Evolutionary conservation across 2,797 vertebrate species (phyloP).

Genomic region (Hyperoplus immaculatus): DNA sequence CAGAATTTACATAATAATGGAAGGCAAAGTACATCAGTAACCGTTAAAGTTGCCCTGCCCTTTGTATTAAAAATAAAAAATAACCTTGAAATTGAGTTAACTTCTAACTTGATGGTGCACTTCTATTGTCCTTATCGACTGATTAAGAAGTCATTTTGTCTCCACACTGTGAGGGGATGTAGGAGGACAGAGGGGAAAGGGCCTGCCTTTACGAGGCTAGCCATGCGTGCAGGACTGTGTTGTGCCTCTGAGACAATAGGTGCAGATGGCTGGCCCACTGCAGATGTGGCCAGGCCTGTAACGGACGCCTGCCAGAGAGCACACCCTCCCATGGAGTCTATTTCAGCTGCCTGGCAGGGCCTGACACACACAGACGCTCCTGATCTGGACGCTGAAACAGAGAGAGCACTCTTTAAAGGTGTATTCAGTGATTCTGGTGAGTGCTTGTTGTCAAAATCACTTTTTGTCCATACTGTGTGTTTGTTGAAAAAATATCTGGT

Average conservation of each 20-base stretch:
- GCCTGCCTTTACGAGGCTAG: slow-evolving; percentile 74
- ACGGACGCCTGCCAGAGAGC: slow-evolving; percentile 80
- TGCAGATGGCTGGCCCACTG: slow-evolving; percentile 85
- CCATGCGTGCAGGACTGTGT: slow-evolving; percentile 81
- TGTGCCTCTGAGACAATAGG: slow-evolving; percentile 82
- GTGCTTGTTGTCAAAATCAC: too few relatives aligned
- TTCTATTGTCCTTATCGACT: slow-evolving; percentile 54
- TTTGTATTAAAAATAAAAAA: slow-evolving; percentile 8
- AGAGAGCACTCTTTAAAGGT: slow-evolving; percentile 12
- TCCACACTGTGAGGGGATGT: slow-evolving; percentile 52
- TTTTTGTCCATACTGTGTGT: too few relatives aligned
- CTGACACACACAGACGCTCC: slow-evolving; percentile 50
- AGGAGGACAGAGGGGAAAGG: slow-evolving; percentile 69
- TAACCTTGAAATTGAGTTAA: slow-evolving; percentile 62
- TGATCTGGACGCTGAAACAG: slow-evolving; percentile 36
- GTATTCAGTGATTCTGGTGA: too few relatives aligned
- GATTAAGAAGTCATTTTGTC: slow-evolving; percentile 82
- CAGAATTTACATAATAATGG: not conserved
- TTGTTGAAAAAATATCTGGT: too few relatives aligned
- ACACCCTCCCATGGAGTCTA: slow-evolving; percentile 75
- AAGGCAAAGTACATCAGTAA: slow-evolving; percentile 24
- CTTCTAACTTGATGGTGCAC: slow-evolving; percentile 43
- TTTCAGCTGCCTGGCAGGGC: slow-evolving; percentile 72
- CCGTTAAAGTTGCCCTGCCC: slow-evolving; percentile 22
- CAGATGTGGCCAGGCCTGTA: slow-evolving; percentile 85